Evolutionary conservation across 2,888 invertebrate species (phyloP).

Genomic region (Drosophila anomelani): DNA sequence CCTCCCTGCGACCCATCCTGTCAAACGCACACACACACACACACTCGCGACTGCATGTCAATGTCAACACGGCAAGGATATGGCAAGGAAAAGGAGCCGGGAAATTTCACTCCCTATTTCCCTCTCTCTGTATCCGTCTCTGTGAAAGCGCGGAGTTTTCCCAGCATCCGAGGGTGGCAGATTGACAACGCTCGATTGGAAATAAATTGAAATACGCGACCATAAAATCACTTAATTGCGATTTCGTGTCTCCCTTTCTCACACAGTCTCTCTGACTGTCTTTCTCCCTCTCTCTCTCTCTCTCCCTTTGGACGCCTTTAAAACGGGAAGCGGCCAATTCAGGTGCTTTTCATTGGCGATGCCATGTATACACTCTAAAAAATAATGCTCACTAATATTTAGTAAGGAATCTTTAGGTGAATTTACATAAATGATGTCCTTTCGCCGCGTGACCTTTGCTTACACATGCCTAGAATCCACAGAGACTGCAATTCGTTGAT

Average conservation of each 20-base stretch:
- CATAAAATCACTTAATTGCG: constrained; percentile 80
- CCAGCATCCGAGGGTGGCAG: constrained; percentile 28
- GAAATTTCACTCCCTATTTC: not conserved
- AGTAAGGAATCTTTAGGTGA: not conserved
- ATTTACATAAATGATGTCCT: no score
- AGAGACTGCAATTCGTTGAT: no score
- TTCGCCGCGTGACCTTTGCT: no score
- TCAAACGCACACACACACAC: constrained; percentile 26
- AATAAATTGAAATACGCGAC: constrained; percentile 79
- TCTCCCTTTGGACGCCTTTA: not conserved
- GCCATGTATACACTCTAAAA: constrained; percentile 3
- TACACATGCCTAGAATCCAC: no score
- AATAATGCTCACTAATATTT: not conserved
- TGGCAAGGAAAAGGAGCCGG: not conserved
- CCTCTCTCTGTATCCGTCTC: not conserved
- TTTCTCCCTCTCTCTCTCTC: not conserved
- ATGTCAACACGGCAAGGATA: constrained; percentile 38
- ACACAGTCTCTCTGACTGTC: not conserved
- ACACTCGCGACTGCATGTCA: constrained; percentile 49
- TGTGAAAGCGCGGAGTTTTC: constrained; percentile 7
- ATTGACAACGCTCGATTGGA: constrained; percentile 68
- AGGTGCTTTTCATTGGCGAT: constrained; percentile 14
- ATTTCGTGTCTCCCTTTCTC: constrained; percentile 63
- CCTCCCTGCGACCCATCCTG: not conserved
- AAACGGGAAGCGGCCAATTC: constrained; percentile 68